Evolutionary conservation across 1,140 invertebrate species (phyloP), one percentile per base, ranked within the genome.

Genomic region (Bilobella aurantiaca): DNA sequence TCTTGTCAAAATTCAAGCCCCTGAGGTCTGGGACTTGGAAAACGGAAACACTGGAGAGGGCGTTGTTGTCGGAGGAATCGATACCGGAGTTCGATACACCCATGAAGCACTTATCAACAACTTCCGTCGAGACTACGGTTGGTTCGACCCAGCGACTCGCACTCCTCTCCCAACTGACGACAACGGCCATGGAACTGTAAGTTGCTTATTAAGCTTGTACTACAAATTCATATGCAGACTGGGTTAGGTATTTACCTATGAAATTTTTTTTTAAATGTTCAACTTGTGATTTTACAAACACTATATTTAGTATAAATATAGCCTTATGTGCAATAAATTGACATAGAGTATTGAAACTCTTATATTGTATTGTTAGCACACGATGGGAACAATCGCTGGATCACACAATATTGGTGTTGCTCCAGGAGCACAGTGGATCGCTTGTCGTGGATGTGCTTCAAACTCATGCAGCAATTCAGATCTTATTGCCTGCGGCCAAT

Each of bases 161-260:
- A 58, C 31, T 31, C 47, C 53, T 28, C 23, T 28, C 14, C 61
- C 66, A 3, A 28, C 31, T 3, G 66, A 67, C 61, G 29, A n/a
- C 3, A 60, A 58, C 28, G 66, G 66, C 21, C 66, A 67, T 30
- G 67, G 67, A 28, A 68, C 67, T 62, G 53, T 57, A 28, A 28
- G 27, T 14, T 57, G 14, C 5, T 21, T 21, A 57, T 14, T 14
- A 57, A 57, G 5, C 27, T 8, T 28, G 5, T 23, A 8, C 21
- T 21, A 57, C 53, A 57, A 21, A 23, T 23, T 23, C 14, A n/a
- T 14, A 14, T 14, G n/a, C n/a, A 46, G 14, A 46, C n/a, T 46
- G 42, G n/a, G n/a, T n/a, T n/a, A n/a, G n/a, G n/a, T n/a, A n/a
- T n/a, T n/a, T n/a, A n/a, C n/a, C n/a, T 57, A 57, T 28, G n/a